These are phyloP conservation scores for Marmota flaviventris DNA, from an alignment of 2,113 vertebrate species.

Conservation along the genomic window DNA sequence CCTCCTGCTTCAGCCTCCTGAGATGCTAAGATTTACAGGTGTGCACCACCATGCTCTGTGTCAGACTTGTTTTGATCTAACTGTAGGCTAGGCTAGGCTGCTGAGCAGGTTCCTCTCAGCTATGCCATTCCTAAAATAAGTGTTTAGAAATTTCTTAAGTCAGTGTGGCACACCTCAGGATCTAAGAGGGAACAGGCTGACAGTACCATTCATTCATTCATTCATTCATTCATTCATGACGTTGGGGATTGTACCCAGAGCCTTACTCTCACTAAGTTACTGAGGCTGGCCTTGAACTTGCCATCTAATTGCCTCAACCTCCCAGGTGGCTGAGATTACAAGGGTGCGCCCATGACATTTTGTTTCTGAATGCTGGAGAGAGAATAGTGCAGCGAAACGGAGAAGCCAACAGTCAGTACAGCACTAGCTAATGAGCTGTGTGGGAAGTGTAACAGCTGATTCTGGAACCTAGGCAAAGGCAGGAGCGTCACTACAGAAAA, in stretches of 20 bases:
- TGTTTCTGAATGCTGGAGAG: neutral
- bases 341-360: neutral
- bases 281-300: neutral
- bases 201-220: neutral
- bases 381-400: rapidly evolving
- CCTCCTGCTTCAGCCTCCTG: too few species aligned
- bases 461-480: neutral
- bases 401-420: neutral
- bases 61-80: neutral
- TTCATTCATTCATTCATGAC: too few species aligned
- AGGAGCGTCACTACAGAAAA: neutral
- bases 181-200: neutral
- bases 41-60: too few species aligned
- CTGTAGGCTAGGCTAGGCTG: too few species aligned
- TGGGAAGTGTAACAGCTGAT: neutral
- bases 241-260: neutral
- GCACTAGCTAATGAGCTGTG: neutral
- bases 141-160: neutral
- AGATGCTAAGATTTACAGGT: too few species aligned
- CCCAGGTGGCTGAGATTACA: neutral
- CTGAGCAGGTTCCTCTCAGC: neutral
- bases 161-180: rapidly evolving
- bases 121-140: too few species aligned
- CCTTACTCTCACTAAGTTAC: neutral
- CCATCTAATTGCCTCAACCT: neutral